phyloP scores from a whole-genome alignment of 1,140 invertebrate species.

The Sinonovacula constricta region DNA sequence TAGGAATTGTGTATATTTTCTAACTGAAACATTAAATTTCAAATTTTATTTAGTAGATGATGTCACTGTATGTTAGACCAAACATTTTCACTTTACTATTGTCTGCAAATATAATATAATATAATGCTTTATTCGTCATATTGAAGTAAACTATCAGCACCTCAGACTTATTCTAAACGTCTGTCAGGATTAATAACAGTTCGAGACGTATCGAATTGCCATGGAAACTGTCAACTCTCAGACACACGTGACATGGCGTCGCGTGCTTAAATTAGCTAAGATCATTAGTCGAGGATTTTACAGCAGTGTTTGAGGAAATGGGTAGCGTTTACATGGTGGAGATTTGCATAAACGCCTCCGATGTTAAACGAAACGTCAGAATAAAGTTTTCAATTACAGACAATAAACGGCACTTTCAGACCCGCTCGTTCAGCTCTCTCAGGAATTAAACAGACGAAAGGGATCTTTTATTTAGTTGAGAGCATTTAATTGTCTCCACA shows the following conservation, averaged over 20 bases:
- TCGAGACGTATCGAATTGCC: too few relatives aligned
- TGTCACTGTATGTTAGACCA: too few relatives aligned
- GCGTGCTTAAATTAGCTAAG: constrained; percentile 52
- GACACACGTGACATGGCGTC: constrained; percentile 40
- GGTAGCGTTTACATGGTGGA: constrained; percentile 46
- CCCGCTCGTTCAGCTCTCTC: background rate
- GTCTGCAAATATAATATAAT: too few relatives aligned
- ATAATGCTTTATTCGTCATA: too few relatives aligned
- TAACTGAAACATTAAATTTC: too few relatives aligned
- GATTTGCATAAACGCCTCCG: constrained; percentile 57
- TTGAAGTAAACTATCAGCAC: too few relatives aligned
- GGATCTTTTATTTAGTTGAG: background rate
- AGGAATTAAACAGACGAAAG: background rate
- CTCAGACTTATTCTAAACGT: too few relatives aligned
- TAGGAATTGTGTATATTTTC: too few relatives aligned
- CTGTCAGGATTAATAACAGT: too few relatives aligned
- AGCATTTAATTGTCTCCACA: background rate
- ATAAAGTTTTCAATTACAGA: constrained; percentile 55
- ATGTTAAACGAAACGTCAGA: constrained; percentile 54
- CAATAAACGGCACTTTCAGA: constrained; percentile 37
- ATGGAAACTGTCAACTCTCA: constrained; percentile 27
- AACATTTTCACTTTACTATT: too few relatives aligned
- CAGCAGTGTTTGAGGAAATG: constrained; percentile 48
- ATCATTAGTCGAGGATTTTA: constrained; percentile 55
- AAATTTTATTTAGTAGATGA: too few relatives aligned